Base-by-base conservation (phyloP, 2,888 invertebrate species). In the Xestia rhomboidea region DNA sequence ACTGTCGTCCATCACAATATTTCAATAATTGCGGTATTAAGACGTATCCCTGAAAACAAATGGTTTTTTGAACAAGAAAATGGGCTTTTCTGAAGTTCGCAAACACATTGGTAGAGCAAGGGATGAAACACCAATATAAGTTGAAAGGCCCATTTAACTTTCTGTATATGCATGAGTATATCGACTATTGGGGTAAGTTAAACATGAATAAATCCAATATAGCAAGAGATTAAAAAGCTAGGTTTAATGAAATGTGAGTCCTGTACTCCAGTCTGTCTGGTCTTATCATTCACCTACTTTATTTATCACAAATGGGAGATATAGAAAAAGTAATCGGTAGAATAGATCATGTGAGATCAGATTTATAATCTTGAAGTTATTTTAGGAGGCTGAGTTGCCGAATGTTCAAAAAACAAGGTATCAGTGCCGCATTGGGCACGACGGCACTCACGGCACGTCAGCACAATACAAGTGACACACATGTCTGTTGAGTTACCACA, bases 61-160 rank as follows among this genome's bases (percentile, higher is more conserved):
- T 82, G 82, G 77, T 77, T 76, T 83, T 78, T 30, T 30, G 64
- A 83, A 79, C 63, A 78, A 72, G n/a, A 72, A 83, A 72, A 78
- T 83, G 11, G 79, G 44, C 67, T 30, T 68, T 71, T 60, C 8
- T 38, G 67, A 78, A 83, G 73, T 83, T 83, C 34, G 63, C 57
- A 78, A 83, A 81, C 73, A 81, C 49, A 57, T 38, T 38, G 38
- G 38, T 27, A 67, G 46, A 68, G 72, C 15, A 79, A 83, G 57
- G 84, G 79, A 79, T 72, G 79, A 83, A 81, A 79, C 44, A 83
- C 46, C 68, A 83, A 81, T 83, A 73, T 51, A 83, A 83, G 68
- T 79, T 83, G 63, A 79, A 83, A 83, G 57, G 34, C 72, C 44
- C 64, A 83, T 83, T 66, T 64, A 70, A 72, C 67, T 70, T 72